Conservation (phyloP, 1,140 invertebrate species). For the Colletes gigas region DNA sequence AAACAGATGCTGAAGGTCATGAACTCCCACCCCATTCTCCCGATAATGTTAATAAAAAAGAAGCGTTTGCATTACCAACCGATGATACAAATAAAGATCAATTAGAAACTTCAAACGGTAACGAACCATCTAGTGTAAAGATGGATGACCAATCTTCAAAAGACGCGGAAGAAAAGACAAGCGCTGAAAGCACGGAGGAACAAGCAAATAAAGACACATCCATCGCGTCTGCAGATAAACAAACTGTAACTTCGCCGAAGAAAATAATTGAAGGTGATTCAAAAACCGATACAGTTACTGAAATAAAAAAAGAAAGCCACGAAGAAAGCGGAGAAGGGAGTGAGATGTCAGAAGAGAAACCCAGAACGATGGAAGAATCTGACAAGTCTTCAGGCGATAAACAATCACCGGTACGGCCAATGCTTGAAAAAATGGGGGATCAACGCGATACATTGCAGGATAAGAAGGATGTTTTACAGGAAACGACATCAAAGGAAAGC, state of each 20-base stretch:
- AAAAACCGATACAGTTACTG: not conserved
- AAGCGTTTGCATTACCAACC: not conserved
- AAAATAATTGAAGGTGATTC: not conserved
- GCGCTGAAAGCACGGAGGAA: not conserved
- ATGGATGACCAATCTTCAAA: not conserved
- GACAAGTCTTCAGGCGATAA: not conserved
- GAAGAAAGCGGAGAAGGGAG: not conserved
- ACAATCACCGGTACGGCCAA: not conserved
- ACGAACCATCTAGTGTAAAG: not conserved
- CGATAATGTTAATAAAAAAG: not conserved
- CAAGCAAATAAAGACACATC: not conserved
- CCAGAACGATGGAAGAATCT: not conserved
- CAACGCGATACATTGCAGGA: not conserved
- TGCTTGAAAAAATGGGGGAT: not conserved
- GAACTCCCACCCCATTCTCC: not conserved
- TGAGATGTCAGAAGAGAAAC: not conserved
- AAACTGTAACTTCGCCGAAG: not conserved
- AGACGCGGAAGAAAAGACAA: not conserved
- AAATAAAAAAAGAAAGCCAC: not conserved
- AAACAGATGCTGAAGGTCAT: not conserved
- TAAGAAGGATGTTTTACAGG: not conserved
- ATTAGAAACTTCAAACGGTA: not conserved
- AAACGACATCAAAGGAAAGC: not conserved
- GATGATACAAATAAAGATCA: no score
- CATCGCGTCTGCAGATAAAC: not conserved